Evolutionary conservation across 2,113 vertebrate genomes (phyloP).

Genomic region (Arothron firmamentum): DNA sequence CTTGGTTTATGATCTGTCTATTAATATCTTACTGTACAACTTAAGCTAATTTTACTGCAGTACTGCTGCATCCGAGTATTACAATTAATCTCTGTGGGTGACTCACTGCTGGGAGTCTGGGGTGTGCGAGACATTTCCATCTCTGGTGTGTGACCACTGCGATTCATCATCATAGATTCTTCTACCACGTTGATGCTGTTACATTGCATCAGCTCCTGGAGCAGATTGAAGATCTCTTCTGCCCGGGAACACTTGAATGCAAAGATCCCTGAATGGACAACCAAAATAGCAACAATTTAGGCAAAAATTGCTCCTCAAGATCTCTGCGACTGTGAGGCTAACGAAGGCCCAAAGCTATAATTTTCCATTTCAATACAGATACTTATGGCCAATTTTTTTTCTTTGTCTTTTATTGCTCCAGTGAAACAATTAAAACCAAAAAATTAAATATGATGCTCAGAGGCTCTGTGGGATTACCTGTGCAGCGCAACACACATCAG

Average conservation of each 20-base stretch:
- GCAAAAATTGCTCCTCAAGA: not conserved
- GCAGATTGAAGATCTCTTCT: constrained; percentile 96
- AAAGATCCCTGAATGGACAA: constrained; percentile 85
- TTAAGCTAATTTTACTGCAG: constrained; percentile 8
- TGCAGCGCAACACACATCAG: too few relatives aligned
- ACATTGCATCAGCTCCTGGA: constrained; percentile 98
- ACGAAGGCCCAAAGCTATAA: not conserved
- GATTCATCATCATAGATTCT: constrained; percentile 88
- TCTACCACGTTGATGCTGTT: constrained; percentile 98
- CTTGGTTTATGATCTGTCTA: constrained; percentile 5
- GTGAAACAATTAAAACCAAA: not conserved
- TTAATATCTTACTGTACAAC: constrained; percentile 12
- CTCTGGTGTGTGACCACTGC: constrained; percentile 82
- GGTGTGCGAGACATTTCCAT: constrained; percentile 81
- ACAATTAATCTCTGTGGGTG: constrained; percentile 26
- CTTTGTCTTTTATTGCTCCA: not conserved
- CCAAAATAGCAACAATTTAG: constrained; percentile 8
- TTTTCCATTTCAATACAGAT: not conserved
- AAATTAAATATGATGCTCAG: not conserved
- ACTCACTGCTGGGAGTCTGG: constrained; percentile 86
- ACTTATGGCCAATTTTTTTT: not conserved
- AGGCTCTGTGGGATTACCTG: too few relatives aligned
- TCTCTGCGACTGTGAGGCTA: too few relatives aligned
- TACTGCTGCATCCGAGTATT: constrained; percentile 21
- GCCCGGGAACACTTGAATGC: constrained; percentile 97